Base-by-base conservation (phyloP, 2,113 vertebrate species). In the Micronycteris hirsuta region DNA sequence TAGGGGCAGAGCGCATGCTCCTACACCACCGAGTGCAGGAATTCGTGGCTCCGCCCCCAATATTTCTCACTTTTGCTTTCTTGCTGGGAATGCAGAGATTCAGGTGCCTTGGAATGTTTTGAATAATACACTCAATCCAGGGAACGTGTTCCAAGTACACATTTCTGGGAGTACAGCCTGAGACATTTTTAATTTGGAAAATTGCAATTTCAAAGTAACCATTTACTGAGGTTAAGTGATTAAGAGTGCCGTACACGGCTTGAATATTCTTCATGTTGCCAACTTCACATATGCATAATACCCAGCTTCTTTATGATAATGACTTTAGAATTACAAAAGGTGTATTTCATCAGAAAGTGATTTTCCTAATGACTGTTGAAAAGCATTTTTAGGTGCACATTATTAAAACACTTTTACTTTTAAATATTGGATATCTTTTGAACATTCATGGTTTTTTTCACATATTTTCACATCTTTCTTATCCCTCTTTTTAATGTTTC, bases 171-270 rank as follows among this genome's bases (percentile, higher is more conserved):
- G 24, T 49, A 47, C n/a, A 81, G 61, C 28, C 20, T 4, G 38
- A 96, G 45, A 13, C 14, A 4, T 91, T 90, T 89, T 41, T 73
- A 56, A 81, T 94, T 82, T 71, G 26, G 45, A 56, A 92, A 93
- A 86, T 73, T 65, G 49, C 16, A 91, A 38, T 73, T 93, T 93
- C 45, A 91, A 73, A 93, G 85, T 73, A 92, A 63, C 54, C 67
- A 36, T 87, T 38, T 70, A 70, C 86, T 82, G 19, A 49, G 22
- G 24, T 84, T 77, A 95, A 81, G 63, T 56, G 41, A 91, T 91
- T 77, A 67, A 31, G 22, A 63, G 26, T 38, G 17, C 52, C 38
- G n/a, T 81, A 4, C 90, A 22, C 54, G 54, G 61, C 94, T 61
- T 91, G 73, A 92, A 73, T 78, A 56, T 28, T 85, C 86, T 70